These are phyloP conservation scores for Phania funesta DNA, from an alignment of 2,888 invertebrate species.

Conservation along the genomic window DNA sequence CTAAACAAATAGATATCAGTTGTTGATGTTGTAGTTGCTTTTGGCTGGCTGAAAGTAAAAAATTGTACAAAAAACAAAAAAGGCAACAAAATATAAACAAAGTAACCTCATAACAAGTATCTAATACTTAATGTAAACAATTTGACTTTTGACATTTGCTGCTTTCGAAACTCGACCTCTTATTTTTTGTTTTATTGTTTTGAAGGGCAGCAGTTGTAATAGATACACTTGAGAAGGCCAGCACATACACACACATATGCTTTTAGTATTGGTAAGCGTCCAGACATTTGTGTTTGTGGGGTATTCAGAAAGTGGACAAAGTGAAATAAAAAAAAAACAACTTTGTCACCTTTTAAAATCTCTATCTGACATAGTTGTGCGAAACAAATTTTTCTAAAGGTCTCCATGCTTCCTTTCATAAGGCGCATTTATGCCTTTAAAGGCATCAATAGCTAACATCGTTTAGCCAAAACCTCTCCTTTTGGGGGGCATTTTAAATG, in stretches of 20 bases:
- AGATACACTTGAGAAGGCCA: neutral
- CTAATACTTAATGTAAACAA: conserved; percentile 66
- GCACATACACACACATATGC: neutral
- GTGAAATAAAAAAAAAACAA: conserved; percentile 16
- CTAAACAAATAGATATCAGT: conserved; percentile 46
- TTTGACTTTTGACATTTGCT: conserved; percentile 63
- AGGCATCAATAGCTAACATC: too few species aligned
- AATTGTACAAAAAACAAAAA: neutral
- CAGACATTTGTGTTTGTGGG: too few species aligned
- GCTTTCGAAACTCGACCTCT: conserved; percentile 1
- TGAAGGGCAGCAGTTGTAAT: conserved; percentile 29
- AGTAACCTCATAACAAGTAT: conserved; percentile 51
- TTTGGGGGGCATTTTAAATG: too few species aligned
- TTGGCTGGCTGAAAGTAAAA: conserved; percentile 18
- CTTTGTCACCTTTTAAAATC: too few species aligned
- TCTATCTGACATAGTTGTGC: too few species aligned
- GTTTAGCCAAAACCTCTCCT: too few species aligned
- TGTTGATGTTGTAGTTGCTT: conserved; percentile 4
- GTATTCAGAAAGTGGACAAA: too few species aligned
- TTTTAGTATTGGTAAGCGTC: neutral
- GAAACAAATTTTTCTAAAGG: too few species aligned
- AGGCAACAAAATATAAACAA: conserved; percentile 18
- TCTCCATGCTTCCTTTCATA: too few species aligned
- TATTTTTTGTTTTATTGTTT: conserved; percentile 10
- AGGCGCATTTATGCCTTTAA: too few species aligned